Percentiles rank a stretch among this genome's conserved stretches.
These are phyloP conservation scores for Drosophila bocqueti DNA, from an alignment of 1,140 invertebrate species.

Conservation along the genomic window DNA sequence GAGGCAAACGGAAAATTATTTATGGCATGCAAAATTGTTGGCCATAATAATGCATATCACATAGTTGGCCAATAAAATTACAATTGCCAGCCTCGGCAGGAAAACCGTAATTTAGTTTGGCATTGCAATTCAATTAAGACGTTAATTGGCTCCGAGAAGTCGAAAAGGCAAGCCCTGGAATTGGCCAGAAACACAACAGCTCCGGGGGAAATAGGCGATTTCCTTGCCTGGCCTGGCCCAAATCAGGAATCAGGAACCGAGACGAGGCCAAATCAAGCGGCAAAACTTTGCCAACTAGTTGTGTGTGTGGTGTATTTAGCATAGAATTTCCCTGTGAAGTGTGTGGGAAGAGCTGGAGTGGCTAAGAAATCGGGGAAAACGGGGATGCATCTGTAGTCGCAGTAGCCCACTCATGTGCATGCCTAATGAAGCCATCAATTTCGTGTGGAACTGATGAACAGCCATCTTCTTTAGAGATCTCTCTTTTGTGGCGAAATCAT, in stretches of 20 bases:
- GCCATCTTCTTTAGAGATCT: conserved; percentile 15
- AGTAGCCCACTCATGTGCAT: conserved; percentile 67
- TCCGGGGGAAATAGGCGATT: conserved; percentile 68
- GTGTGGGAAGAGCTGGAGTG: conserved; percentile 6
- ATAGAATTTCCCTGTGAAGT: conserved; percentile 60
- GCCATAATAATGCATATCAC: conserved; percentile 59
- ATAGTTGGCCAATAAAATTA: conserved; percentile 56
- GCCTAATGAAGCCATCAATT: conserved; percentile 74
- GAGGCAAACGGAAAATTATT: conserved; percentile 56
- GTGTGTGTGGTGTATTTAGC: conserved; percentile 60
- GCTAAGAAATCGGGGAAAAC: background rate
- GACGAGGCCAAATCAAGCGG: conserved; percentile 73
- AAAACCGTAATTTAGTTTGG: conserved; percentile 35
- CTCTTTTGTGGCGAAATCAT: conserved; percentile 2
- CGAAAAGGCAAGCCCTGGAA: conserved; percentile 41
- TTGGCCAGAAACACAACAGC: conserved; percentile 57
- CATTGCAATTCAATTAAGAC: conserved; percentile 75
- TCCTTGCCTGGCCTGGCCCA: conserved; percentile 48
- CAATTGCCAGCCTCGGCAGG: conserved; percentile 42
- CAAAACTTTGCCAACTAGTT: conserved; percentile 70
- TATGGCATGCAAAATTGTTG: conserved; percentile 56
- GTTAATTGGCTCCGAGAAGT: conserved; percentile 65
- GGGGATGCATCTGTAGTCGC: conserved; percentile 16
- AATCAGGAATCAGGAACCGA: conserved; percentile 40
- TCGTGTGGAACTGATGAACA: conserved; percentile 65